Base-by-base conservation (phyloP, 2,113 vertebrate genomes). In the Scartelaos histophorus region DNA sequence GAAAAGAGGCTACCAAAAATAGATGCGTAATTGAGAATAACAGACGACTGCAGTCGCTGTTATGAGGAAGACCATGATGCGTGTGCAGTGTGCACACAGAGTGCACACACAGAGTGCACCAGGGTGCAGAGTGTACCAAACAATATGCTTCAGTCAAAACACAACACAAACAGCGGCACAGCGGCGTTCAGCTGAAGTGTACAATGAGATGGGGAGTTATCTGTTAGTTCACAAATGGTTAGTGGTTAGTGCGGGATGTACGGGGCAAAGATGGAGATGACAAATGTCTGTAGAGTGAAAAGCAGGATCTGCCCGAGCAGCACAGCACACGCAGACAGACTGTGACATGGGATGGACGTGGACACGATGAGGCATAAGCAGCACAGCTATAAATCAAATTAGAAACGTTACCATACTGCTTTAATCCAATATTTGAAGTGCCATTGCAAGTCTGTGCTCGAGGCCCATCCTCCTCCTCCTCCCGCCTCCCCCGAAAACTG, bases 381-480 rank as follows among this genome's bases (percentile, higher is more conserved):
- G 86, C 78, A 81, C 85, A 73, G 77, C 72, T 13, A 66, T 9
- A 91, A 81, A 90, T 85, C 70, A 90, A 90, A 92, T 85, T 61
- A 87, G 83, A 87, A 92, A 92, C 90, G 85, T 93, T 93, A 94
- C 93, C 93, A 94, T 92, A 92, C 90, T 93, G 91, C 92, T 93
- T 91, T 90, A 93, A 91, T 92, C 88, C 92, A 83, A 91, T 87
- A 85, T 85, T 87, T 88, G 89, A 88, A 83, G 85, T 86, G 87
- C 87, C 89, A 92, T 88, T 84, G 90, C 90, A 89, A 90, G 88
- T 91, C 85, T 88, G 89, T 89, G 83, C 80, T 81, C 76, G 73
- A 91, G 91, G 89, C 91, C 92, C 93, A 93, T 93, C 91, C 90
- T 92, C 83, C 83, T 92, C 83, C 83, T 88, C 82, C 76, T 70